Evolutionary conservation across 2,888 invertebrate genomes (phyloP), one percentile per base, ranked within the genome.

Genomic region (Phragmatobia fuliginosa): DNA sequence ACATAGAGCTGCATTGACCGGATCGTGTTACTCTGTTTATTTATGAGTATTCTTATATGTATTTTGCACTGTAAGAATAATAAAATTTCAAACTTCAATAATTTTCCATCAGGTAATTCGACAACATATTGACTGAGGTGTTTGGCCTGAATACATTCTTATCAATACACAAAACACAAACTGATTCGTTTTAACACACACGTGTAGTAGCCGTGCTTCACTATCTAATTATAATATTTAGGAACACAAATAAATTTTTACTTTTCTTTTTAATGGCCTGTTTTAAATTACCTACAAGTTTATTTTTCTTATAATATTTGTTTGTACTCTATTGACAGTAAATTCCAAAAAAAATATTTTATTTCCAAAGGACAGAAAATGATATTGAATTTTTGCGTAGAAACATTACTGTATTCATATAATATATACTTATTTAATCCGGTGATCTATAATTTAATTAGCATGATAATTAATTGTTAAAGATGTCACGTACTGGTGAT

Each of bases 401-500:
- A 5, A 33, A 7, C 5, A 7, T 33, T 33, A 33, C 33, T 5
- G 33, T 33, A 5, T 33, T n/a, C n/a, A n/a, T n/a, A n/a, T n/a
- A n/a, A n/a, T n/a, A n/a, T n/a, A n/a, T n/a, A n/a, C n/a, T n/a
- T 66, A 33, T n/a, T 38, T 49, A 58, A 67, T 72, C 49, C n/a
- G 16, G 21, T 10, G 33, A 41, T 36, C 25, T 61, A 45, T 41
- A 71, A 69, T 73, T 68, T 72, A 68, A 83, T 71, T 72, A 41
- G 14, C 18, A 67, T 66, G 68, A 74, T 81, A 71, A 77, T 71
- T 66, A 58, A 60, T 32, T 65, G 56, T 36, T 33, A 65, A 59
- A 71, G 73, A 74, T 76, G 76, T 75, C 75, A 74, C 69, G 74
- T 76, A 75, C 71, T 71, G 77, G 71, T 76, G 66, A 71, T 76